Evolutionary conservation across 1,140 invertebrate genomes (phyloP), one percentile per base, ranked within the genome.

Genomic region (Sogatella furcifera): DNA sequence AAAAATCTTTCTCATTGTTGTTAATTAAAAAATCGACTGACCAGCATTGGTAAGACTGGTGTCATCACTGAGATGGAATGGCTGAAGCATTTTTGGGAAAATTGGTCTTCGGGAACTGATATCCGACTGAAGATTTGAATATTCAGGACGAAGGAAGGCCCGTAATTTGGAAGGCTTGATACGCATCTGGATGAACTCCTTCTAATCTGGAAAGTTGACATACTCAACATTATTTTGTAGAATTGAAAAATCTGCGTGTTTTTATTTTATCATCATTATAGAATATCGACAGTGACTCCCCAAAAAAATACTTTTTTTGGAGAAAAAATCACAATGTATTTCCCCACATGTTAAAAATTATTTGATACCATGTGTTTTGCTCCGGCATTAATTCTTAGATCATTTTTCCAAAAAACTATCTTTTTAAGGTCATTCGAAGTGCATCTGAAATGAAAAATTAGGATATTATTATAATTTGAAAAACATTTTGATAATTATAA

Each of bases 351-450:
- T n/a, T n/a, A n/a, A n/a, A n/a, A n/a, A n/a, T n/a, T n/a, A n/a
- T n/a, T n/a, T n/a, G n/a, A n/a, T n/a, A n/a, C n/a, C 77, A 96
- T 88, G 69, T 93, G 91, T 73, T 95, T 93, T 1, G 92, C 85
- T 5, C 93, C 92, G 41, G 92, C 87, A 72, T 94, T 94, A 57
- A 96, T 96, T 65, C 90, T 77, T 46, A 97, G 76, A 74, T 97
- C 94, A 68, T 90, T 89, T 75, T 94, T 95, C 8, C 96, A 88
- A 38, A 96, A 73, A 10, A 96, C 84, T 9, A 95, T 76, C 78
- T 87, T 91, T 76, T 88, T 91, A 53, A 96, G 73, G 74, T 97
- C 93, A 71, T 91, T 83, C 2, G 77, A 70, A 14, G 91, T 94
- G 66, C 90, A 92, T 71, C 85, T 89, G 61, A 59, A 76, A 76